Evolutionary conservation across 2,113 vertebrate genomes (phyloP).

Genomic region (Chiloscyllium plagiosum): DNA sequence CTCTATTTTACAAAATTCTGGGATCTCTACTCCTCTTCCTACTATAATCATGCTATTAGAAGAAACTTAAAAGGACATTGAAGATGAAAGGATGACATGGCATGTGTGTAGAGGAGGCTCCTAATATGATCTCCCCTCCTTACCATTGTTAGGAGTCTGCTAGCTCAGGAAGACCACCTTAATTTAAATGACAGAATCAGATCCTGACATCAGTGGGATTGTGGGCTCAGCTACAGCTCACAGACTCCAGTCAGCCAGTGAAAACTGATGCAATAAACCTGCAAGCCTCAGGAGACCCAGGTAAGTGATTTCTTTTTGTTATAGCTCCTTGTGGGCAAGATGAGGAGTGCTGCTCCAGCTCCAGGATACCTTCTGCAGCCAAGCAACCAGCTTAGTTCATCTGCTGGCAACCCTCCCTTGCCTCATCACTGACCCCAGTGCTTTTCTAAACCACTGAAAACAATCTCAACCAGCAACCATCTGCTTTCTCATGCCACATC

Average conservation of each 20-base stretch:
- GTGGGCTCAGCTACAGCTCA: background rate
- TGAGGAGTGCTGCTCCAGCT: background rate
- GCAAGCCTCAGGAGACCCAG: background rate
- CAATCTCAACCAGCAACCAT: background rate
- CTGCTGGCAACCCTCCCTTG: too few relatives aligned
- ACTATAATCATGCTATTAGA: background rate
- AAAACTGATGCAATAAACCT: background rate
- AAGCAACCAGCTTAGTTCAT: too few relatives aligned
- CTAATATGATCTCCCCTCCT: background rate
- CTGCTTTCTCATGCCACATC: too few relatives aligned
- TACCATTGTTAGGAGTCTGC: background rate
- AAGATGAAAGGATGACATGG: too few relatives aligned
- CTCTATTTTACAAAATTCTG: background rate
- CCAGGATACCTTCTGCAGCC: background rate
- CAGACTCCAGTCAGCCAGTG: background rate
- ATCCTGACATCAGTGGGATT: background rate
- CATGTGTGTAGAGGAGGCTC: too few relatives aligned
- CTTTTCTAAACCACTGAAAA: background rate
- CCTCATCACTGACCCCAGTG: background rate
- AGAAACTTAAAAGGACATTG: background rate
- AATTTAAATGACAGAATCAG: background rate
- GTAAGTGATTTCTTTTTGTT: background rate
- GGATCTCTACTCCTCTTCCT: background rate
- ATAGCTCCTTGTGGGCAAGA: background rate
- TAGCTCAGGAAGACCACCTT: background rate